These are phyloP conservation scores for Rapana venosa DNA, from an alignment of 2,888 invertebrate genomes.

Conservation along the genomic window DNA sequence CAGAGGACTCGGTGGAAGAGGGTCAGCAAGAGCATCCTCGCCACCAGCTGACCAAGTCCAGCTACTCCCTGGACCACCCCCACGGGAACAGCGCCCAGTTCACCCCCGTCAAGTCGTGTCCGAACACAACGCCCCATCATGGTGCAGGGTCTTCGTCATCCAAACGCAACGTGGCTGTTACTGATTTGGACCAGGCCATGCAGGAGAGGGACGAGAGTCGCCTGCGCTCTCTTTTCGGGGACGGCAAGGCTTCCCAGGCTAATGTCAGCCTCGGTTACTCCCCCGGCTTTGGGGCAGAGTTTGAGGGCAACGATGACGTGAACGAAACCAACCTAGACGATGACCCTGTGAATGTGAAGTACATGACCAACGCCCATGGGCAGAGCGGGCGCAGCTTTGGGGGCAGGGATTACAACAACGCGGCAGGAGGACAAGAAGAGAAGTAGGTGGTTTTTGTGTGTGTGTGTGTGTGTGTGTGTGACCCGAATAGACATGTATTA, in stretches of 20 bases:
- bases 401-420: not conserved
- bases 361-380: constrained; percentile 37
- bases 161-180: constrained; percentile 51
- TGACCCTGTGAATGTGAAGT: constrained; percentile 42
- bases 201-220: constrained; percentile 61
- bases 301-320: constrained; percentile 45
- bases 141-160: not conserved
- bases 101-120: not conserved
- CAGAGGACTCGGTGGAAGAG: not conserved
- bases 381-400: constrained; percentile 32
- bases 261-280: constrained; percentile 20
- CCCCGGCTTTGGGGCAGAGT: not conserved
- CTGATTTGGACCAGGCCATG: constrained; percentile 67
- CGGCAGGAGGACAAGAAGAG: constrained; percentile 1
- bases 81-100: not conserved
- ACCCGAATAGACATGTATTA: too few relatives aligned
- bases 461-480: too few relatives aligned
- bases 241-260: not conserved
- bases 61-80: constrained; percentile 33
- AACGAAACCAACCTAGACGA: constrained; percentile 65
- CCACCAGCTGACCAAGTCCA: constrained; percentile 16
- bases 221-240: constrained; percentile 55
- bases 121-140: not conserved
- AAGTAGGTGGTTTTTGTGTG: not conserved
- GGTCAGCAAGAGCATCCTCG: not conserved